Conservation (phyloP, 2,888 invertebrate species). For the Spisula subtruncata region DNA sequence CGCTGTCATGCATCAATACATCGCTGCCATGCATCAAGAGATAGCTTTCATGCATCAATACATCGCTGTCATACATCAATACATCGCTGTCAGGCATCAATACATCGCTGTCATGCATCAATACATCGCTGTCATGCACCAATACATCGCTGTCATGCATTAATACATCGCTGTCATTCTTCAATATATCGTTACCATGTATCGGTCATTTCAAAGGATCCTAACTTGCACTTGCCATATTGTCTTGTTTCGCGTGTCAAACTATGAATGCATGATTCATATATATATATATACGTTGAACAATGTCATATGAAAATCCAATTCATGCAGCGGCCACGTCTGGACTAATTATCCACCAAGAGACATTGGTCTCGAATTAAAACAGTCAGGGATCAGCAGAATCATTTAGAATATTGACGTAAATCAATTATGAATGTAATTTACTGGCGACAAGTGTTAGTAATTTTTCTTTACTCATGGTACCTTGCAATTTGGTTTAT, state of each 20-base stretch:
- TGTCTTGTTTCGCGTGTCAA: constrained; percentile 44
- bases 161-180: constrained; percentile 26
- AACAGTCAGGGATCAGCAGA: neutral
- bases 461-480: neutral
- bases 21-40: neutral
- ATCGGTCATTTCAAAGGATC: constrained; percentile 17
- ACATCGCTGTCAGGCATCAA: constrained; percentile 33
- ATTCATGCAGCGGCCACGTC: neutral
- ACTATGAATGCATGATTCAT: constrained; percentile 31
- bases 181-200: constrained; percentile 33
- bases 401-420: neutral
- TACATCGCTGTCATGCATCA: too few species aligned
- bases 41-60: constrained; percentile 46
- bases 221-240: constrained; percentile 28
- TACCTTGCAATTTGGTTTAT: too few species aligned
- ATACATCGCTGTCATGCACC: too few species aligned
- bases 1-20: too few species aligned
- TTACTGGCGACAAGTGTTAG: neutral
- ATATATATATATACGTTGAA: constrained; percentile 3
- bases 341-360: neutral
- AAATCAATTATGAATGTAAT: neutral
- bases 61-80: constrained; percentile 48
- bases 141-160: too few species aligned
- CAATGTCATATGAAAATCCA: constrained; percentile 18
- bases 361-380: neutral